phyloP scores from a whole-genome alignment of 2,797 vertebrate genomes.

The Esox masquinongy region DNA sequence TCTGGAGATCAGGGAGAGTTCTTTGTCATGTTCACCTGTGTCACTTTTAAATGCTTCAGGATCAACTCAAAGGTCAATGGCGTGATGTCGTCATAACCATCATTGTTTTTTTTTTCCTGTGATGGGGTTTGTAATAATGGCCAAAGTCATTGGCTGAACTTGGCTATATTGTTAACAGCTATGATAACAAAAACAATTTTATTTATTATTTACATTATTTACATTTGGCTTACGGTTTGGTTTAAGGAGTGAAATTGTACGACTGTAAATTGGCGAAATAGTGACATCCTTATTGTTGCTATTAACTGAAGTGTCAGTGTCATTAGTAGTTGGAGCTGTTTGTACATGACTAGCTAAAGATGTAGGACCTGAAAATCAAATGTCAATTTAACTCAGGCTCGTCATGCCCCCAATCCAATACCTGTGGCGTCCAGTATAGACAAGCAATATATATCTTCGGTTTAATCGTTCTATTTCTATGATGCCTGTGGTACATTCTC shows the following conservation, averaged over 20 bases:
- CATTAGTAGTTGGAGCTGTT: slow-evolving; percentile 26
- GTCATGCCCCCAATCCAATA: slow-evolving; percentile 24
- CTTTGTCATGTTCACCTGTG: slow-evolving; percentile 63
- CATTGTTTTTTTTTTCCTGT: too few relatives aligned
- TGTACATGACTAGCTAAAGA: neutral
- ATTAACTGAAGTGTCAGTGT: slow-evolving; percentile 59
- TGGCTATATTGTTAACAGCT: too few relatives aligned
- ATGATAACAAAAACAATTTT: too few relatives aligned
- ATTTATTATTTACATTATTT: too few relatives aligned
- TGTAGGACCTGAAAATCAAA: neutral
- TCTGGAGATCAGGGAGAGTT: slow-evolving; percentile 56
- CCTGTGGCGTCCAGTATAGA: slow-evolving; percentile 45
- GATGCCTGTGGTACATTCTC: slow-evolving; percentile 18
- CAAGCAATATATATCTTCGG: slow-evolving; percentile 13
- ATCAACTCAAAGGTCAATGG: slow-evolving; percentile 26
- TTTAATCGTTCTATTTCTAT: slow-evolving; percentile 44
- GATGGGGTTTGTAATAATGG: too few relatives aligned
- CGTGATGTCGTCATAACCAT: slow-evolving; percentile 28
- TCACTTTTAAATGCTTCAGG: slow-evolving; percentile 70
- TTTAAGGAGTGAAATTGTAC: too few relatives aligned
- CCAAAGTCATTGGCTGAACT: too few relatives aligned
- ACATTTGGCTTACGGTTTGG: too few relatives aligned
- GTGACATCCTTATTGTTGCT: slow-evolving; percentile 18
- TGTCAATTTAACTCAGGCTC: neutral
- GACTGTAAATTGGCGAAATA: too few relatives aligned